phyloP scores from a whole-genome alignment of 2,888 invertebrate species.

The Diogma glabrata region DNA sequence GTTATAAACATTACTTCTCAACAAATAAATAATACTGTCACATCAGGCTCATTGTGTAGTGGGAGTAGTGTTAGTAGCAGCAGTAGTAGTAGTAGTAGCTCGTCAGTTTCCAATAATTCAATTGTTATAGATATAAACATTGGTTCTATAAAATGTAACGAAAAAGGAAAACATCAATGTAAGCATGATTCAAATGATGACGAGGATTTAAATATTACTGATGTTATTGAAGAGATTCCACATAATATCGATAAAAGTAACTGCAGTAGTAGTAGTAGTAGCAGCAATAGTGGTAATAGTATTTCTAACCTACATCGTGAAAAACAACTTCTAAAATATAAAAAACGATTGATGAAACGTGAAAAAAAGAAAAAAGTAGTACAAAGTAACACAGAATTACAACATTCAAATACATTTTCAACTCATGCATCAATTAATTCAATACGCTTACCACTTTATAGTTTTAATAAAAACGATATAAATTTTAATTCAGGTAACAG shows the following conservation, averaged over 20 bases:
- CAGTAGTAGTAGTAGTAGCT: not conserved
- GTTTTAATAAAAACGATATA: conserved; percentile 1
- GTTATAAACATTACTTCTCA: no score
- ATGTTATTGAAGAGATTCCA: conserved; percentile 23
- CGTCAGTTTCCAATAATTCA: not conserved
- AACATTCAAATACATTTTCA: conserved; percentile 12
- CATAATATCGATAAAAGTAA: no score
- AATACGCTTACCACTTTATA: conserved; percentile 23
- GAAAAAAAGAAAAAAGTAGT: conserved; percentile 26
- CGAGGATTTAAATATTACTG: conserved; percentile 46
- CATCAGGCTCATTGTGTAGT: not conserved
- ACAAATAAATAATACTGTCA: not conserved
- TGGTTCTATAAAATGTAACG: conserved; percentile 44
- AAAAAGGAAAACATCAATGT: conserved; percentile 67
- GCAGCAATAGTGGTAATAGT: no score
- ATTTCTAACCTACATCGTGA: conserved; percentile 28
- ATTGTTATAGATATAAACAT: not conserved
- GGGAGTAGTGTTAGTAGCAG: not conserved
- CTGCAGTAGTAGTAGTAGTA: no score
- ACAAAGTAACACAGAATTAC: not conserved
- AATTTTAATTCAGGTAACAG: not conserved
- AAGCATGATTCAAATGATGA: conserved; percentile 45
- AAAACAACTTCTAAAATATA: conserved; percentile 34
- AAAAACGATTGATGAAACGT: conserved; percentile 35
- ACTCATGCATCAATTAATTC: conserved; percentile 22